phyloP scores from a whole-genome alignment of 2,888 invertebrate genomes.

The Vesta saturnalis region DNA sequence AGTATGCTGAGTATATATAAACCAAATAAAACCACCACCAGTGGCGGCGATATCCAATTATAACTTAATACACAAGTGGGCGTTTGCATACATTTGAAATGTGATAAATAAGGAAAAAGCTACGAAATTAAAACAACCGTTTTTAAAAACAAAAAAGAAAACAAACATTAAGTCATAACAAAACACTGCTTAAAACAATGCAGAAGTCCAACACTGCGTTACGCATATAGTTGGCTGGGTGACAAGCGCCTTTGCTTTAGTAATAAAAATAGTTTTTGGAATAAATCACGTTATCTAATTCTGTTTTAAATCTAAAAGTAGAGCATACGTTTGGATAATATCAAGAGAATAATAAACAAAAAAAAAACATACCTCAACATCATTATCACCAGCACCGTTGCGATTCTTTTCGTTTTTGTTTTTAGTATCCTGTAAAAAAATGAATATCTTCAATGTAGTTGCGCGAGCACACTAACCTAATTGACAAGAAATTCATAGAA shows the following conservation, averaged over 20 bases:
- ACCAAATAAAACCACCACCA: slow-evolving; percentile 51
- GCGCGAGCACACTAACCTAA: slow-evolving; percentile 47
- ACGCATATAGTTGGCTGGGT: slow-evolving; percentile 21
- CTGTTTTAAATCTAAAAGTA: background rate
- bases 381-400: slow-evolving; percentile 68
- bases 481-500: slow-evolving; percentile 30
- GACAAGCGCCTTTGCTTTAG: slow-evolving; percentile 14
- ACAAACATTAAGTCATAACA: background rate
- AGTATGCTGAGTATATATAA: slow-evolving; percentile 50
- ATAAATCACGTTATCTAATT: slow-evolving; percentile 1
- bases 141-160: background rate
- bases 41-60: slow-evolving; percentile 44
- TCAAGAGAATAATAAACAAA: slow-evolving; percentile 18
- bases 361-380: slow-evolving; percentile 65
- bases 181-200: background rate
- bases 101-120: background rate
- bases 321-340: background rate
- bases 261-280: slow-evolving; percentile 22
- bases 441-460: slow-evolving; percentile 46
- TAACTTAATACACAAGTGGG: slow-evolving; percentile 30
- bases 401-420: slow-evolving; percentile 67
- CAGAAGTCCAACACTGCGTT: slow-evolving; percentile 5
- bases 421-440: slow-evolving; percentile 68
- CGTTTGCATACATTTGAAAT: slow-evolving; percentile 37
- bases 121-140: background rate